These are phyloP conservation scores for Wiebesia pumilae DNA, from an alignment of 1,140 invertebrate species.

Conservation along the genomic window DNA sequence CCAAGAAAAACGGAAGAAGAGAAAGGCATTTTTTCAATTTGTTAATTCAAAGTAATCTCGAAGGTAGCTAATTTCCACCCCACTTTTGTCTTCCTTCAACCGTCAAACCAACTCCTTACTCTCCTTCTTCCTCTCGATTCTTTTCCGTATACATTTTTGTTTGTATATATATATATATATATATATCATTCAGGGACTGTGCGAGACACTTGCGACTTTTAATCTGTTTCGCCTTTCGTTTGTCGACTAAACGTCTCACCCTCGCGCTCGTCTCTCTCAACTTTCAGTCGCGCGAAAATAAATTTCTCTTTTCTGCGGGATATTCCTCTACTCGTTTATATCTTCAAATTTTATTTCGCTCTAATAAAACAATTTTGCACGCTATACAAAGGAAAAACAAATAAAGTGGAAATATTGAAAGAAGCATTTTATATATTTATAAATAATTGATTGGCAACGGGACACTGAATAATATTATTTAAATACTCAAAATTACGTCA, in stretches of 20 bases:
- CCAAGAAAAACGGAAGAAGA: neutral
- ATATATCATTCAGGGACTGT: conserved; percentile 32
- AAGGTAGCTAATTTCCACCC: conserved; percentile 67
- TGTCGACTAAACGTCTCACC: conserved; percentile 48
- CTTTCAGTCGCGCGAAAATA: conserved; percentile 1
- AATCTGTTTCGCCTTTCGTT: conserved; percentile 61
- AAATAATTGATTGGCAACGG: neutral
- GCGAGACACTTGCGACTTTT: conserved; percentile 59
- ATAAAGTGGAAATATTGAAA: neutral
- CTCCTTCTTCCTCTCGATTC: conserved; percentile 23
- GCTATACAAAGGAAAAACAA: neutral
- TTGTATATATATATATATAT: too few relatives aligned
- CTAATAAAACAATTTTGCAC: neutral
- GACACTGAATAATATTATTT: neutral
- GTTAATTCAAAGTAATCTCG: conserved; percentile 70
- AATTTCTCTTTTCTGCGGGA: conserved; percentile 15
- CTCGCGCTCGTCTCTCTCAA: conserved; percentile 34
- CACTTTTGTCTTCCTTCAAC: conserved; percentile 44
- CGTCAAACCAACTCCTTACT: conserved; percentile 22
- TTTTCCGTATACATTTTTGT: conserved; percentile 30
- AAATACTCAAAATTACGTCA: too few relatives aligned
- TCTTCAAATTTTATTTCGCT: conserved; percentile 23
- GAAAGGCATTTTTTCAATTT: conserved; percentile 68
- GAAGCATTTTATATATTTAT: neutral
- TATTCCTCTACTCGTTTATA: neutral